These are phyloP conservation scores for Edolisoma coerulescens DNA, from an alignment of 2,113 vertebrate genomes.

Conservation along the genomic window DNA sequence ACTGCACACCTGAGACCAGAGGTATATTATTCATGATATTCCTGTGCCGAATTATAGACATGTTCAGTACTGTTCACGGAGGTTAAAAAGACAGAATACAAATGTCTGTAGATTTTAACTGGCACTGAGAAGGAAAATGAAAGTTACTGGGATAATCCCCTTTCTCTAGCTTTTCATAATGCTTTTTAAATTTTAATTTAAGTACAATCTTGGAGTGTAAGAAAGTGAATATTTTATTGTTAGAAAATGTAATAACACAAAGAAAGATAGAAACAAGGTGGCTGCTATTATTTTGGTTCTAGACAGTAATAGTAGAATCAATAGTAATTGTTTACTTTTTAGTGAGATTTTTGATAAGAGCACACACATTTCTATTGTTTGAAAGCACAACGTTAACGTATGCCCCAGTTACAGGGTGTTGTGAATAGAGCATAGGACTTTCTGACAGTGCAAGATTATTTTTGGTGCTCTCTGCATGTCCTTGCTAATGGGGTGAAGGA, in stretches of 20 bases:
- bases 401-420: not conserved
- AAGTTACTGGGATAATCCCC: not conserved
- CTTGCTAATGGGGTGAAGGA: not conserved
- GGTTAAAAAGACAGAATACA: not conserved
- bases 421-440: not conserved
- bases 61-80: not conserved
- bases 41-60: not conserved
- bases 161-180: not conserved
- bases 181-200: not conserved
- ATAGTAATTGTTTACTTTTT: not conserved
- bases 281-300: not conserved
- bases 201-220: not conserved
- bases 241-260: not conserved
- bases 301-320: not conserved
- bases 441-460: not conserved
- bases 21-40: not conserved
- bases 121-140: not conserved
- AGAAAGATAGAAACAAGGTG: not conserved
- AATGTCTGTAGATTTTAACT: not conserved
- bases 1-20: constrained; percentile 15
- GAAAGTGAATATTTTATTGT: not conserved
- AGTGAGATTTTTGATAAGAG: not conserved
- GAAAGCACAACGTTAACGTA: not conserved
- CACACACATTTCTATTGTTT: not conserved
- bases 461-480: not conserved